These are phyloP conservation scores for Micropterix aruncella DNA, from an alignment of 2,888 invertebrate genomes.

Conservation along the genomic window DNA sequence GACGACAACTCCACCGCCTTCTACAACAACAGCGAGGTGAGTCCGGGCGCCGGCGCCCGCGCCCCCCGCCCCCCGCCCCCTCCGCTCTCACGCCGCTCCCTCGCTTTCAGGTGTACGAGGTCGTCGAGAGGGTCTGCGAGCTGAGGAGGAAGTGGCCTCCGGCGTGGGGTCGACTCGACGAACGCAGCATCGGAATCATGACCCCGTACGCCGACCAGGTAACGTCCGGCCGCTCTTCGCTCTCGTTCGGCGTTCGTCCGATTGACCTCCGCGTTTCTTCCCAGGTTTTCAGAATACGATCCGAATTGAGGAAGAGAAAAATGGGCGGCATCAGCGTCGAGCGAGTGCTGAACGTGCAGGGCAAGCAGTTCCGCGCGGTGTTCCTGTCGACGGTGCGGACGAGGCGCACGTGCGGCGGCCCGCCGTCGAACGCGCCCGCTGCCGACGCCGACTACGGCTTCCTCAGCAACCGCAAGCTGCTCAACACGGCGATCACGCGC, in stretches of 20 bases:
- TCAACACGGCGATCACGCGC: constrained; percentile 72
- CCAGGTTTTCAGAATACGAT: constrained; percentile 50
- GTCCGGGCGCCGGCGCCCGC: too few relatives aligned
- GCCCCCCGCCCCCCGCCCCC: too few relatives aligned
- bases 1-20: constrained; percentile 67
- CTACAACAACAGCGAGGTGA: constrained; percentile 63
- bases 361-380: constrained; percentile 74
- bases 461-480: constrained; percentile 63
- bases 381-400: constrained; percentile 65
- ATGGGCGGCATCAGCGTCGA: constrained; percentile 69
- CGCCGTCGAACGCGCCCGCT: constrained; percentile 19
- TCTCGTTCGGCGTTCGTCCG: too few relatives aligned
- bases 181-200: constrained; percentile 71
- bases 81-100: too few relatives aligned
- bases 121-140: constrained; percentile 61
- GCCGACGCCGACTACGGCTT: constrained; percentile 62
- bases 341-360: constrained; percentile 72
- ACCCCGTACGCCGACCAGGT: constrained; percentile 71
- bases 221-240: too few relatives aligned
- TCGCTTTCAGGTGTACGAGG: constrained; percentile 57
- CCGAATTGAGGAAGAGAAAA: constrained; percentile 57
- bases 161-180: constrained; percentile 59
- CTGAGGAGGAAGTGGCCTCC: constrained; percentile 60
- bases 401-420: constrained; percentile 49
- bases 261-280: too few relatives aligned